Base-by-base conservation (phyloP, 2,797 vertebrate species). In the Aeoliscus strigatus region DNA sequence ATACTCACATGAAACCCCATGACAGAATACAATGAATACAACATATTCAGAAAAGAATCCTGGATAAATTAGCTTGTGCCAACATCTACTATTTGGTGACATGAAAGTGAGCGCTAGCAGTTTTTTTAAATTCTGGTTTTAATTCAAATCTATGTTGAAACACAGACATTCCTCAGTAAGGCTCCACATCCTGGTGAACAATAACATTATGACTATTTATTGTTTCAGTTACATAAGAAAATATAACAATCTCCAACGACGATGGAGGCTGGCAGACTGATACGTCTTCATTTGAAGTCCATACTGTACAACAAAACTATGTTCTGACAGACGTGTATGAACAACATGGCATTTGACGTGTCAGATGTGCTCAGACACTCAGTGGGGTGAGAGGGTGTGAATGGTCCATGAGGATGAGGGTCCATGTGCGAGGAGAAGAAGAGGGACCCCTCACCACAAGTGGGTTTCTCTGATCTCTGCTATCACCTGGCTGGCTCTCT, bases 381-480 rank as follows among this genome's bases (percentile, higher is more conserved):
- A 14, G 45, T 14, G 14, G 56, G 51, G 14, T 49, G 1, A 41
- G 29, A n/a, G 12, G 21, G 17, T 25, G 6, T 24, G 29, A 16
- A 2, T 36, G 28, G 38, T 43, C 28, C 24, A 3, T 8, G 36
- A 35, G 31, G 36, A 51, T 41, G 51, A 64, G 39, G 45, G 36
- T 60, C 50, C 33, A 26, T 32, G 40, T 44, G 28, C 41, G 49
- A 39, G 60, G 60, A 41, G 11, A 25, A 46, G 45, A n/a, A 36
- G 34, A 24, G 27, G 17, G 17, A 0, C 1, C 39, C 66, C 81
- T 97, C 90, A 99, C 96, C 96, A 98, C 70, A 99, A 73, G 76
- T 99, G 96, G 13, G 94, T 98, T 84, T 99, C 96, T 67, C 95
- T 86, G 66, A 99, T 96, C 82, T 99, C 96, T 26, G 94, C 94